Percentiles rank a stretch among this genome's conserved stretches.
These are phyloP conservation scores for Lethenteron reissneri DNA, from an alignment of 2,113 vertebrate species.

Conservation along the genomic window DNA sequence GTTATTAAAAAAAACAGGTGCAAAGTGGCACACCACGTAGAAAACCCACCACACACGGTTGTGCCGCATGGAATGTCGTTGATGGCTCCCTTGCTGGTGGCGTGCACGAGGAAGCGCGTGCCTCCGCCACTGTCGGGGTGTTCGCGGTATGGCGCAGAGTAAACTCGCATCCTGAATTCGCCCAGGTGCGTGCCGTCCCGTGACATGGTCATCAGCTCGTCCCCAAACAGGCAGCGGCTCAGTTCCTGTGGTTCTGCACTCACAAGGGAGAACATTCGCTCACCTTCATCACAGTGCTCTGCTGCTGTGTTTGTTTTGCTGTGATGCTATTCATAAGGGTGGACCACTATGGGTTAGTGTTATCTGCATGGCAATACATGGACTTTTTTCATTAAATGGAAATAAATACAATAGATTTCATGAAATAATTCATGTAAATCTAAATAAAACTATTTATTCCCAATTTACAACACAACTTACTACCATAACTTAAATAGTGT, in stretches of 20 bases:
- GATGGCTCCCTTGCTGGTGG: constrained; percentile 23
- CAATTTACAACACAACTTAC: too few species aligned
- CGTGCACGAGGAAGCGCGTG: constrained; percentile 31
- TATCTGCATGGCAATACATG: too few species aligned
- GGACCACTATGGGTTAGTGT: too few species aligned
- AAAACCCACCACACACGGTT: constrained; percentile 31
- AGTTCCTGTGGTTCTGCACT: constrained; percentile 25
- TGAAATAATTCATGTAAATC: too few species aligned
- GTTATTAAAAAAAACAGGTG: too few species aligned
- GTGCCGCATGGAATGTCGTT: constrained; percentile 30
- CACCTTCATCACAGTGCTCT: too few species aligned
- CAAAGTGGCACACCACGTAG: not conserved
- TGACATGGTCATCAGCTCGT: constrained; percentile 30
- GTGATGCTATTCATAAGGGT: too few species aligned
- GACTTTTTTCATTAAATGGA: too few species aligned
- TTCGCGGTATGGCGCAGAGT: constrained; percentile 17
- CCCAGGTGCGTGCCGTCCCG: constrained; percentile 26
- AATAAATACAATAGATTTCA: too few species aligned
- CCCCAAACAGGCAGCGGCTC: constrained; percentile 30
- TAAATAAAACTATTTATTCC: too few species aligned
- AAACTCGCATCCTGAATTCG: constrained; percentile 27
- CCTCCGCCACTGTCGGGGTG: not conserved
- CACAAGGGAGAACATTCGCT: not conserved
- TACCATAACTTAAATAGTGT: too few species aligned
- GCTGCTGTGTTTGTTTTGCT: too few species aligned